Base-by-base conservation (phyloP, 2,888 invertebrate genomes). In the Hemicrepidius hirtus region DNA sequence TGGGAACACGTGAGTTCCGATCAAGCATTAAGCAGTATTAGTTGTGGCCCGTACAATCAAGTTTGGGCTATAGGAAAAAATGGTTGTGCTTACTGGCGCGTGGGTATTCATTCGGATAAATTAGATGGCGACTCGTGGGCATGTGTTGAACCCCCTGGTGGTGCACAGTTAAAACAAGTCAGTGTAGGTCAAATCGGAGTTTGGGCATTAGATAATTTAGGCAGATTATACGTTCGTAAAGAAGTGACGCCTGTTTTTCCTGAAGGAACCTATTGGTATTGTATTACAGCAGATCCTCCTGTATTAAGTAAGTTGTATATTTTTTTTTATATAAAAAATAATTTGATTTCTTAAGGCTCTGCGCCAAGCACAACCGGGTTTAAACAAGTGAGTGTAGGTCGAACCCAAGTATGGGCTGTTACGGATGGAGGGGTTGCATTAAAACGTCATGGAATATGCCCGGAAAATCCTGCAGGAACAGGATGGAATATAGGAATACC, bases 61-160 rank as follows among this genome's bases (percentile, higher is more conserved):
- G 92, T 95, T 32, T 97, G 97, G 97, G 94, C 95, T 0, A 91
- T 95, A 13, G 95, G 95, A 0, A 91, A 92, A 80, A 96, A 95
- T 87, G 97, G 97, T 40, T 93, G 95, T 77, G 91, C 95, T 2
- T 96, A 93, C 84, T 94, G 92, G 87, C 89, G 97, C 78, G 90
- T 92, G 80, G 95, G 94, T 13, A 92, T 96, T 46, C 91, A 90
- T 6, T 85, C 87, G 76, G 89, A 91, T 28, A 93, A 92, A 83
- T 91, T 93, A 0, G 87, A 89, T 78, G 92, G 91, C 85, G 83
- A 84, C 66, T 90, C 90, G 68, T 97, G 97, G 97, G 92, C 93
- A 81, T 89, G 92, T 74, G 92, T 97, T 68, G 96, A 96, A 83
- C 88, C 92, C 4, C 90, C 93, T 0, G 87, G 88, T 37, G 89